Evolutionary conservation across 2,113 vertebrate species (phyloP), one percentile per base, ranked within the genome.

Genomic region (Erpornis zantholeuca): DNA sequence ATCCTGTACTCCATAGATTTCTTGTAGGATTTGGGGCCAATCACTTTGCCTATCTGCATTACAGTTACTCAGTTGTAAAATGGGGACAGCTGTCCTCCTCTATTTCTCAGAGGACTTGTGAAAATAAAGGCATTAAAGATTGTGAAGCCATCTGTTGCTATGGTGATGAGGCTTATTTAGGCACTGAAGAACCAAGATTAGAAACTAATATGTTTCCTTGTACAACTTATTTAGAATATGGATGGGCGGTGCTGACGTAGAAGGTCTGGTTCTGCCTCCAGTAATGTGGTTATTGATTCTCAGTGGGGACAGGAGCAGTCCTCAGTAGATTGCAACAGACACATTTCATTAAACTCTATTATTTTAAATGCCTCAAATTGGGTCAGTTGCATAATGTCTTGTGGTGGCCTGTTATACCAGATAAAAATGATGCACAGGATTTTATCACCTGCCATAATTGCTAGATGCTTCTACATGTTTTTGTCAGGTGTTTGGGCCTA

Each of bases 61-160:
- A 1, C 61, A 63, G 66, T 73, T 94, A 68, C 49, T 79, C 31
- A 65, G 29, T 47, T 77, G 82, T 90, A 85, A 92, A 94, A 88
- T 0, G 20, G 54, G 87, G 90, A 88, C 93, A 95, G 82, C 82
- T 91, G 92, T 87, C 75, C 82, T 86, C 83, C 36, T 69, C 73
- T 70, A 4, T 91, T 63, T 95, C 85, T 93, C 92, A 60, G 50
- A 92, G 54, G 87, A 86, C 70, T 86, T 96, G 93, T 95, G 92
- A 95, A 94, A 96, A 96, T 95, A 88, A 90, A 96, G 63, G 85
- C 92, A 93, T 90, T 95, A 96, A 95, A 88, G 54, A 93, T 77
- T 68, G 70, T 73, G 75, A 94, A 92, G 31, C 79, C 87, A 92
- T 95, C 87, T 88, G 95, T 96, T 96, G 87, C 96, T 93, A 91